These are phyloP conservation scores for Pollenia angustigena DNA, from an alignment of 2,888 invertebrate species.

Conservation along the genomic window DNA sequence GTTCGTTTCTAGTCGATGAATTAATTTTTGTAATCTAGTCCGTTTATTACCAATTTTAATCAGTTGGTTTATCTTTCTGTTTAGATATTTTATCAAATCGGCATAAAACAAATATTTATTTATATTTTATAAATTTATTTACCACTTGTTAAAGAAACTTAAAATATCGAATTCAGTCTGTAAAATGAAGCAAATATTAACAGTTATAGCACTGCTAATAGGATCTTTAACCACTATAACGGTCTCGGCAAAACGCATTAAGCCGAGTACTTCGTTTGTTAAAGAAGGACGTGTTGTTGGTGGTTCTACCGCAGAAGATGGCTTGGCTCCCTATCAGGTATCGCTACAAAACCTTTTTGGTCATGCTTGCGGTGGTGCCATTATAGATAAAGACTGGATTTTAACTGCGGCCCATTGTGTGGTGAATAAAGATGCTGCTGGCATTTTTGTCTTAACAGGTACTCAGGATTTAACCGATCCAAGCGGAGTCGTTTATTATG, in stretches of 20 bases:
- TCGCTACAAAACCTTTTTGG: conserved; percentile 78
- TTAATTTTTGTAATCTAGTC: too few species aligned
- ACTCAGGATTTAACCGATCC: conserved; percentile 74
- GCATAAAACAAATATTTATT: background rate
- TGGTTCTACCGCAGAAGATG: conserved; percentile 75
- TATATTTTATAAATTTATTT: too few species aligned
- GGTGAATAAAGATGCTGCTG: conserved; percentile 68
- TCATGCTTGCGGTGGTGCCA: conserved; percentile 81
- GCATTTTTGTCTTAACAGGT: conserved; percentile 78
- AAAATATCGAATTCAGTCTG: conserved; percentile 19
- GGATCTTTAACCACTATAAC: background rate
- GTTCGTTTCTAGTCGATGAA: too few species aligned
- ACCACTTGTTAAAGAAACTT: too few species aligned
- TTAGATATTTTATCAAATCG: background rate
- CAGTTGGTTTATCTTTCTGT: background rate
- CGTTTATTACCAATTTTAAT: too few species aligned
- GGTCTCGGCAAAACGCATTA: background rate
- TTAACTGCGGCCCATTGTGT: conserved; percentile 82
- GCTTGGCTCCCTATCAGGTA: conserved; percentile 81
- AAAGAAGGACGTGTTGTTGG: conserved; percentile 74
- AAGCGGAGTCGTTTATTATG: conserved; percentile 73
- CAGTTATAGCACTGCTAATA: background rate
- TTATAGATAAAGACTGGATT: conserved; percentile 76
- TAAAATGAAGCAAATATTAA: conserved; percentile 20
- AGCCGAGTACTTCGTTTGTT: background rate